A percentile compares a stretch with the other conserved stretches of the same genome.
Conservation (phyloP, 1,140 invertebrate genomes). For the Drosophila nigromelanica region DNA sequence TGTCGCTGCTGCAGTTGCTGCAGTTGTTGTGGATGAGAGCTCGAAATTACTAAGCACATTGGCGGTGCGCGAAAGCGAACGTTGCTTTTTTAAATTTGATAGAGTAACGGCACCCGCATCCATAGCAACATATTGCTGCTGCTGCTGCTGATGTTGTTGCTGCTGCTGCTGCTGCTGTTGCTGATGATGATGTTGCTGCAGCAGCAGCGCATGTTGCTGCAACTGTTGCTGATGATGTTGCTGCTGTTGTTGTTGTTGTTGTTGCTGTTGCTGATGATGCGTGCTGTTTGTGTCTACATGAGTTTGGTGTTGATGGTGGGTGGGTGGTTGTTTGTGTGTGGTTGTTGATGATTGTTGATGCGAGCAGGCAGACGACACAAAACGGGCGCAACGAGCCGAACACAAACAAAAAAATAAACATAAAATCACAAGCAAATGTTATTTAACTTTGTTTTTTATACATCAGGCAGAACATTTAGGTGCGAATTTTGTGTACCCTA, state of each 20-base stretch:
- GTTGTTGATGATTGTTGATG: slow-evolving; percentile 41
- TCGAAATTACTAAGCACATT: slow-evolving; percentile 82
- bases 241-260: slow-evolving; percentile 34
- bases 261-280: slow-evolving; percentile 61
- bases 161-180: slow-evolving; percentile 85
- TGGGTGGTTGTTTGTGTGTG: slow-evolving; percentile 14
- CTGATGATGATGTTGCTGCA: slow-evolving; percentile 83
- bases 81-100: slow-evolving; percentile 95
- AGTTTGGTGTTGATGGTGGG: slow-evolving; percentile 27
- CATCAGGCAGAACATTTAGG: background rate
- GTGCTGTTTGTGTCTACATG: slow-evolving; percentile 76
- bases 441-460: slow-evolving; percentile 50
- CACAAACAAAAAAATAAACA: slow-evolving; percentile 55
- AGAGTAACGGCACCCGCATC: slow-evolving; percentile 86
- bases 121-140: slow-evolving; percentile 71
- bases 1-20: slow-evolving; percentile 48
- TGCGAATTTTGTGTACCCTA: slow-evolving; percentile 47
- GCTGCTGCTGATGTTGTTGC: slow-evolving; percentile 65
- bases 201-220: slow-evolving; percentile 63
- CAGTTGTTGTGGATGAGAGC: slow-evolving; percentile 53
- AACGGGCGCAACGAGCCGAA: slow-evolving; percentile 58
- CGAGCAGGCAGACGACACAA: slow-evolving; percentile 62
- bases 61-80: slow-evolving; percentile 91
- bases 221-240: slow-evolving; percentile 50
- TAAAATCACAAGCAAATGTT: slow-evolving; percentile 75